Percentiles rank a stretch among this genome's conserved stretches.
Conservation (phyloP, 2,797 vertebrate genomes). For the Hippopotamyrus pictus region DNA sequence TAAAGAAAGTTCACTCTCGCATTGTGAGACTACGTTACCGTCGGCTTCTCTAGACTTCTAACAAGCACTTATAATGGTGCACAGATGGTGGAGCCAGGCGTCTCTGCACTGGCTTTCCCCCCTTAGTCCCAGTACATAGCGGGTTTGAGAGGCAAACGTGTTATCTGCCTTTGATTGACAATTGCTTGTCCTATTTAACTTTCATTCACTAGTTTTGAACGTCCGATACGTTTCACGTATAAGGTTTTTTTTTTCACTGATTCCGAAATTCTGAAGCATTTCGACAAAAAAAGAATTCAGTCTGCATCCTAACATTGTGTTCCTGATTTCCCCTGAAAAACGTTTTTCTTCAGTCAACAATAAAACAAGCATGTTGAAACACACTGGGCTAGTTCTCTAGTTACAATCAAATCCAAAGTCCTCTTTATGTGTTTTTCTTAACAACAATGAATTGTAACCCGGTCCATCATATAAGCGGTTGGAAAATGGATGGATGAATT, state of each 20-base stretch:
- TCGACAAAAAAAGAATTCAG: conserved; percentile 28
- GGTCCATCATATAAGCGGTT: background rate
- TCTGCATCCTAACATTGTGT: background rate
- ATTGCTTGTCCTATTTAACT: conserved; percentile 21
- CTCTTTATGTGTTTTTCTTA: background rate
- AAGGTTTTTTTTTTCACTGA: conserved; percentile 33
- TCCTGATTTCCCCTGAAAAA: background rate
- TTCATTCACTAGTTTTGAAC: conserved; percentile 30
- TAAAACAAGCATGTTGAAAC: background rate
- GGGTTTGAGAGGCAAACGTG: conserved; percentile 28
- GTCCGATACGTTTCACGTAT: conserved; percentile 56
- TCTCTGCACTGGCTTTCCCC: conserved; percentile 39
- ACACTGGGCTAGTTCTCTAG: background rate
- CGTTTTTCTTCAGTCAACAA: background rate
- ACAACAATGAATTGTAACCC: background rate
- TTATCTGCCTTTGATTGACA: conserved; percentile 32
- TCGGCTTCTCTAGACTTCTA: conserved; percentile 53
- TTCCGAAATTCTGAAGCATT: conserved; percentile 34
- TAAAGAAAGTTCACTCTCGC: background rate
- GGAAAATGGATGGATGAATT: background rate
- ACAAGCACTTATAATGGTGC: conserved; percentile 44
- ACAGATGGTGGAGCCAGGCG: conserved; percentile 56
- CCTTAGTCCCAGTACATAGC: conserved; percentile 35
- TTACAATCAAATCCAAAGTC: background rate
- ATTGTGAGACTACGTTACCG: conserved; percentile 13